Conservation (phyloP, 2,888 invertebrate species). For the Dynastes tityus region DNA sequence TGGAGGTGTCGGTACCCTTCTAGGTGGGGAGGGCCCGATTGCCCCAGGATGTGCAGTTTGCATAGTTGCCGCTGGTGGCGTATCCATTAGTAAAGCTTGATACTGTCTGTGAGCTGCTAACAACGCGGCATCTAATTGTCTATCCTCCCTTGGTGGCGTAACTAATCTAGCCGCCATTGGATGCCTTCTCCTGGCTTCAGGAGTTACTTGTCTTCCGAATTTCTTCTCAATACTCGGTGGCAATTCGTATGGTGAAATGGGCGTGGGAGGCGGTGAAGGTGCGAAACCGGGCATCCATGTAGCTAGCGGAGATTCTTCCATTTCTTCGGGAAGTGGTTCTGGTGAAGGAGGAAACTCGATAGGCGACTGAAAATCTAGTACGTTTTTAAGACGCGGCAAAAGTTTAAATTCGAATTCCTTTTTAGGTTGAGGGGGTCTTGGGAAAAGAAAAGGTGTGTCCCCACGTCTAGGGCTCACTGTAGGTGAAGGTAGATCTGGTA, state of each 20-base stretch:
- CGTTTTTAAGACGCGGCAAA: slow-evolving; percentile 2
- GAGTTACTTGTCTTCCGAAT: slow-evolving; percentile 34
- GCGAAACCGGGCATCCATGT: slow-evolving; percentile 27
- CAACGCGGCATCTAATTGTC: slow-evolving; percentile 14
- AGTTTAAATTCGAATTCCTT: slow-evolving; percentile 13
- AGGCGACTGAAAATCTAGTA: slow-evolving; percentile 21
- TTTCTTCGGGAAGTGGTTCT: slow-evolving; percentile 35
- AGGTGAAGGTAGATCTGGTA: slow-evolving; percentile 43
- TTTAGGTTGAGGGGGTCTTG: neutral
- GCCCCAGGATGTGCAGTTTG: neutral
- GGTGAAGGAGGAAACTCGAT: slow-evolving; percentile 32
- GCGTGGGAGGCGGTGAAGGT: slow-evolving; percentile 11
- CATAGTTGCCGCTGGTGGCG: neutral
- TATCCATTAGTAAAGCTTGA: slow-evolving; percentile 40
- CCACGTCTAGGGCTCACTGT: slow-evolving; percentile 39
- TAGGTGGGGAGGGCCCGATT: neutral
- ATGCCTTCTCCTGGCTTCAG: neutral
- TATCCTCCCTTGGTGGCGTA: slow-evolving; percentile 26
- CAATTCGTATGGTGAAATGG: slow-evolving; percentile 32
- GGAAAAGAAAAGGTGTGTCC: slow-evolving; percentile 36
- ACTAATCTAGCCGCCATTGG: neutral
- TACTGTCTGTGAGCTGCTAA: slow-evolving; percentile 40
- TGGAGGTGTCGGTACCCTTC: slow-evolving; percentile 22
- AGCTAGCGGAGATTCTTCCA: slow-evolving; percentile 13
- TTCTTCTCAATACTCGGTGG: slow-evolving; percentile 31